Percentiles rank a stretch among this genome's conserved stretches.
These are phyloP conservation scores for Carcharodon carcharias DNA, from an alignment of 2,797 vertebrate genomes.

Conservation along the genomic window DNA sequence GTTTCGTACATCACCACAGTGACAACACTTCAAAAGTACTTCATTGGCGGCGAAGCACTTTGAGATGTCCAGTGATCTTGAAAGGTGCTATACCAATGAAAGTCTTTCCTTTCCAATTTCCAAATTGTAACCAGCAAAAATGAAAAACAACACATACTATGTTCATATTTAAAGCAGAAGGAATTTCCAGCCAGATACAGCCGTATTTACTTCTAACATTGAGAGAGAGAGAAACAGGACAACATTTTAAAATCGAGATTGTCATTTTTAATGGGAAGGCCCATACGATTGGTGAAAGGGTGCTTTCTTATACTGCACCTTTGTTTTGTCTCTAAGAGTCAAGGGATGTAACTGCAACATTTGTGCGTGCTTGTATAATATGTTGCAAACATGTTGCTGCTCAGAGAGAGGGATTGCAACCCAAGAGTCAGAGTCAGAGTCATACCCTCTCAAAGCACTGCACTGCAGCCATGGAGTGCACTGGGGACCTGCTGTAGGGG, in stretches of 20 bases:
- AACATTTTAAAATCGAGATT: neutral
- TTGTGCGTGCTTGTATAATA: neutral
- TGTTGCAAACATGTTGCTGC: no score
- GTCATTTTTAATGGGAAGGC: neutral
- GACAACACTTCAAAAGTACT: neutral
- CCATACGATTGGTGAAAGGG: neutral
- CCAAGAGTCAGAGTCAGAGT: no score
- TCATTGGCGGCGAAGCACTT: neutral
- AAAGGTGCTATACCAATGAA: neutral
- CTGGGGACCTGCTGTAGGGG: neutral
- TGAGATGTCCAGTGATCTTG: neutral
- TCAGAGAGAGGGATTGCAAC: no score
- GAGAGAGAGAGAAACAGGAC: no score
- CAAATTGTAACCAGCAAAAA: no score
- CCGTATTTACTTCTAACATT: neutral
- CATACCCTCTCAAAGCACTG: neutral
- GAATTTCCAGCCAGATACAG: neutral
- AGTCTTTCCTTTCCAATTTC: no score
- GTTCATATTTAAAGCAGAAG: neutral
- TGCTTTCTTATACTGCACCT: neutral
- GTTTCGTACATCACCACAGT: neutral
- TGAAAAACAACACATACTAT: neutral
- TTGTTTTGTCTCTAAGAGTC: neutral
- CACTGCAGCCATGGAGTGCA: neutral
- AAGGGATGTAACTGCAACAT: neutral